Evolutionary conservation across 2,888 invertebrate genomes (phyloP).

Genomic region (Lasioglossum malachurum): DNA sequence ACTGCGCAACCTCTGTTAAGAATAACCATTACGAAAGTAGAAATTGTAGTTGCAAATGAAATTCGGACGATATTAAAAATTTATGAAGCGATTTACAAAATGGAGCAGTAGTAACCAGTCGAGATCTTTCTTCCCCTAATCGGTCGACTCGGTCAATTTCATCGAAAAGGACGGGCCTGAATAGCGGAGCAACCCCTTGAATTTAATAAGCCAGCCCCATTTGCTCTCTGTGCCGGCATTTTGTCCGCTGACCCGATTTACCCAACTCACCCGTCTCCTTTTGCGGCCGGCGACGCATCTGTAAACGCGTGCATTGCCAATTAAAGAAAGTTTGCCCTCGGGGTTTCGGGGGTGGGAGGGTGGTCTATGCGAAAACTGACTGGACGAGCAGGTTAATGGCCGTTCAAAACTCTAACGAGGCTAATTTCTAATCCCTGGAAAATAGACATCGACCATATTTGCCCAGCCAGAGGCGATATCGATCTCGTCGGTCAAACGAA

Average conservation of each 20-base stretch:
- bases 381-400: slow-evolving; percentile 24
- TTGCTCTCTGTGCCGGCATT: not conserved
- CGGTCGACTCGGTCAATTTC: not conserved
- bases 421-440: slow-evolving; percentile 44
- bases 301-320: not conserved
- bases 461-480: slow-evolving; percentile 46
- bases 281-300: not conserved
- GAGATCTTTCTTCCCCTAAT: not conserved
- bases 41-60: not conserved
- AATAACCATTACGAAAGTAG: not conserved
- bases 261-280: not conserved
- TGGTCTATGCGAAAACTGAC: not conserved
- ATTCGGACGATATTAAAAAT: not conserved
- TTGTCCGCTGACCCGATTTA: not conserved
- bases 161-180: not conserved
- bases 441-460: slow-evolving; percentile 52
- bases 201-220: not conserved
- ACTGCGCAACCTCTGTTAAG: not conserved
- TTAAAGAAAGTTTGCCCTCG: not conserved
- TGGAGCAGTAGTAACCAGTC: not conserved
- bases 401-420: slow-evolving; percentile 51
- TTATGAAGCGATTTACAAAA: not conserved
- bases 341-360: not conserved
- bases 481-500: slow-evolving; percentile 46
- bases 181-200: not conserved